These are phyloP conservation scores for Lanistes nyassanus DNA, from an alignment of 1,140 invertebrate species.

Conservation along the genomic window DNA sequence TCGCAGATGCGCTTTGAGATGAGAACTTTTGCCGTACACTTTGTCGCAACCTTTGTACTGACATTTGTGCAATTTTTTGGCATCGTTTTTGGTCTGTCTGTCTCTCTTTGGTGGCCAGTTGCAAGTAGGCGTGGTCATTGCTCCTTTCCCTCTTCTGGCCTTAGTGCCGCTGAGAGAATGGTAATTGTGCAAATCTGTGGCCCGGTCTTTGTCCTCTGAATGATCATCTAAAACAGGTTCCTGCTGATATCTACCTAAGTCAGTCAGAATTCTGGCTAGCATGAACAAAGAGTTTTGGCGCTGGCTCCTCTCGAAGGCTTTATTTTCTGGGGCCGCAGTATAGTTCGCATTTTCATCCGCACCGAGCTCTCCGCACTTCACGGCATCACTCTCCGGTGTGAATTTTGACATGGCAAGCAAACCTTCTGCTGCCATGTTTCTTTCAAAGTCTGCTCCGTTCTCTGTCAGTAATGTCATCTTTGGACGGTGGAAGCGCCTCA, in stretches of 20 bases:
- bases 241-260: conserved; percentile 71
- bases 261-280: conserved; percentile 73
- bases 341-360: conserved; percentile 24
- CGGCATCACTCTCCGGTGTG: conserved; percentile 16
- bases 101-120: conserved; percentile 37
- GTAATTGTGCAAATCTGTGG: conserved; percentile 23
- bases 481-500: background rate
- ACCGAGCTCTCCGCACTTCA: conserved; percentile 8
- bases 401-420: conserved; percentile 71
- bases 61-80: conserved; percentile 74
- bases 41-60: conserved; percentile 98
- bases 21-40: conserved; percentile 87
- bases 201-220: conserved; percentile 25
- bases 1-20: conserved; percentile 79
- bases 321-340: conserved; percentile 40
- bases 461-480: conserved; percentile 40
- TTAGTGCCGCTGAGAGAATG: conserved; percentile 30
- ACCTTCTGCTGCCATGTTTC: conserved; percentile 73
- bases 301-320: conserved; percentile 15
- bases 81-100: conserved; percentile 15
- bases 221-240: conserved; percentile 66
- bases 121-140: conserved; percentile 50
- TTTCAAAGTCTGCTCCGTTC: conserved; percentile 64
- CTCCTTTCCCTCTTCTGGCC: conserved; percentile 37
- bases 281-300: conserved; percentile 68